Conservation (phyloP, 2,113 vertebrate species). For the Rynchops niger region DNA sequence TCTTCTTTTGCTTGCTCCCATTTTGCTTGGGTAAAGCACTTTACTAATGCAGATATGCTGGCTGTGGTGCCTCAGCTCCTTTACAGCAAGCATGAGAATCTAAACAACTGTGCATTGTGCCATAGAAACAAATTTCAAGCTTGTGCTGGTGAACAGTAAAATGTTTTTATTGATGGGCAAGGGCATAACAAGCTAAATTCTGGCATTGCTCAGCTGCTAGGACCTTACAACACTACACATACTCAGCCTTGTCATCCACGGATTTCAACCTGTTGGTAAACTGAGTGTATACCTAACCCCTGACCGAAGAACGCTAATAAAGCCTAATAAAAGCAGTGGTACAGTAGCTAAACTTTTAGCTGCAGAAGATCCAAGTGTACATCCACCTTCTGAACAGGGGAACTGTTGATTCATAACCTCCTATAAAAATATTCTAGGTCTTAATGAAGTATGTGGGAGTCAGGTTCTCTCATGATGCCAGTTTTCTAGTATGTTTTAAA, state of each 20-base stretch:
- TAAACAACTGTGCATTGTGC: not conserved
- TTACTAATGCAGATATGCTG: not conserved
- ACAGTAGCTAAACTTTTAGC: not conserved
- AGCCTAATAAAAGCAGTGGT: too few relatives aligned
- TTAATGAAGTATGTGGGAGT: not conserved
- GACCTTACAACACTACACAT: not conserved
- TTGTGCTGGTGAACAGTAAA: not conserved
- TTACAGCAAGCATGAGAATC: not conserved
- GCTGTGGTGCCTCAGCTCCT: not conserved
- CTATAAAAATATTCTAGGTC: not conserved
- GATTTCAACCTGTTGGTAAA: not conserved
- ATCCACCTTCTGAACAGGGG: not conserved
- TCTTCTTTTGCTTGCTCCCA: not conserved
- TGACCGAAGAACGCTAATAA: not conserved
- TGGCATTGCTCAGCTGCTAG: not conserved
- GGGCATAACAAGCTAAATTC: not conserved
- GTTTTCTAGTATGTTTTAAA: not conserved
- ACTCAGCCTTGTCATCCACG: not conserved
- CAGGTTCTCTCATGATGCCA: not conserved
- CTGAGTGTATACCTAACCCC: not conserved
- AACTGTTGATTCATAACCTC: not conserved
- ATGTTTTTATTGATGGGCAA: not conserved
- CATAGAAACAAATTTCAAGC: not conserved
- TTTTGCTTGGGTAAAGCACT: not conserved
- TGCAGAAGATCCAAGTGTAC: not conserved